A percentile compares a stretch with the other conserved stretches of the same genome.
phyloP scores from a whole-genome alignment of 2,888 invertebrate genomes.

The Sesia apiformis region DNA sequence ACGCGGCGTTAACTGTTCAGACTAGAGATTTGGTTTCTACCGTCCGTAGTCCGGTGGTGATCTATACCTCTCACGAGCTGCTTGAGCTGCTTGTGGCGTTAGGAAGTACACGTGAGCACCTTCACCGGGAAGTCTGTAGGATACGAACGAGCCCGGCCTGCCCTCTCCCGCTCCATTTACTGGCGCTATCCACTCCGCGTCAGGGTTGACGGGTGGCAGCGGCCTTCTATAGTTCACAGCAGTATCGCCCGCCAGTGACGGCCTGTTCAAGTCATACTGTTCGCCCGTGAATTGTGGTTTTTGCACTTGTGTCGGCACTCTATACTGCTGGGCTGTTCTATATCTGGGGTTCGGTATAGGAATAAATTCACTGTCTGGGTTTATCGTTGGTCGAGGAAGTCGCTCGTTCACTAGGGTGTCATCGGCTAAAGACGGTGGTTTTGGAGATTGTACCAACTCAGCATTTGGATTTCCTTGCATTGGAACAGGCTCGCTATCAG shows the following conservation, averaged over 20 bases:
- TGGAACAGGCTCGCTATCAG: slow-evolving; percentile 76
- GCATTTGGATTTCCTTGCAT: slow-evolving; percentile 35
- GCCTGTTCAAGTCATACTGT: slow-evolving; percentile 56
- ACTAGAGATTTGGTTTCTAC: slow-evolving; percentile 70
- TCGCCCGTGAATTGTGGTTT: slow-evolving; percentile 51
- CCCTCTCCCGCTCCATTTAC: slow-evolving; percentile 57
- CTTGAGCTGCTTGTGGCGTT: slow-evolving; percentile 77
- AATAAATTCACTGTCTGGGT: slow-evolving; percentile 80
- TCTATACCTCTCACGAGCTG: slow-evolving; percentile 46
- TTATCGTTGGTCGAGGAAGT: slow-evolving; percentile 77
- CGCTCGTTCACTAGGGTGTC: slow-evolving; percentile 84
- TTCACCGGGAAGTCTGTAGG: slow-evolving; percentile 83
- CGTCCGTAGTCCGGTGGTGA: slow-evolving; percentile 58
- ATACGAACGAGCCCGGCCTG: slow-evolving; percentile 75
- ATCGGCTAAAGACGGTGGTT: slow-evolving; percentile 68
- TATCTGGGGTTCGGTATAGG: slow-evolving; percentile 64
- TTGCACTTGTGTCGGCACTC: slow-evolving; percentile 38
- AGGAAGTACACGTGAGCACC: slow-evolving; percentile 86
- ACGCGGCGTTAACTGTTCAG: slow-evolving; percentile 46
- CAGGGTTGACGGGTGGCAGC: slow-evolving; percentile 70
- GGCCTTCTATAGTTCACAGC: slow-evolving; percentile 75
- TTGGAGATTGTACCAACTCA: slow-evolving; percentile 38
- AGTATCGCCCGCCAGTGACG: slow-evolving; percentile 60
- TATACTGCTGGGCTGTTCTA: slow-evolving; percentile 45
- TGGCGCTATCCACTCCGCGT: slow-evolving; percentile 75